These are phyloP conservation scores for Phenganax stokvisi DNA, from an alignment of 92 coral and sea anemone species.

Conservation along the genomic window DNA sequence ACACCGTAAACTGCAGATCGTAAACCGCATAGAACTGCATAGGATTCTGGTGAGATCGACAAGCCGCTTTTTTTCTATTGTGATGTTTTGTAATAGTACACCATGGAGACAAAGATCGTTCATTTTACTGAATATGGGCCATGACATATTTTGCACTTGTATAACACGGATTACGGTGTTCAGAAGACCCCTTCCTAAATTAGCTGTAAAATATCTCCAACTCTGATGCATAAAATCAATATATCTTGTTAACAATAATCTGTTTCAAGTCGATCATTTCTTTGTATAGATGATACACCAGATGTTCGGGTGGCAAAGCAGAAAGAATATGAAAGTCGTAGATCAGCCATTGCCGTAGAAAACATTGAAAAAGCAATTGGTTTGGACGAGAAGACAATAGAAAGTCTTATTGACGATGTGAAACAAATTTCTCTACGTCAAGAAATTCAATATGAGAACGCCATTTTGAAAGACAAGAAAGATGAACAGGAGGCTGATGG, in stretches of 20 bases:
- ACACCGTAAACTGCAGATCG: too few species aligned
- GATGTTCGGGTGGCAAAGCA: conserved; percentile 43
- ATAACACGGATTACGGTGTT: too few species aligned
- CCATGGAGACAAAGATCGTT: too few species aligned
- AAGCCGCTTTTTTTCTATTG: too few species aligned
- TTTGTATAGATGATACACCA: conserved; percentile 27
- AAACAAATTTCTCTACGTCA: conserved; percentile 26
- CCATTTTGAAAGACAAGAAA: conserved; percentile 29
- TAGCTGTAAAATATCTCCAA: too few species aligned
- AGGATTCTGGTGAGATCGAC: too few species aligned
- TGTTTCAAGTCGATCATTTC: background rate
- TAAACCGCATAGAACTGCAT: too few species aligned
- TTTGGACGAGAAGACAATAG: conserved; percentile 61
- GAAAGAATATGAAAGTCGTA: conserved; percentile 56
- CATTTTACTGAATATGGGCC: too few species aligned
- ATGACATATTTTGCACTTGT: too few species aligned
- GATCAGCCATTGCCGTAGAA: conserved; percentile 61
- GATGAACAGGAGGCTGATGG: conserved; percentile 15
- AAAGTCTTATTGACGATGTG: conserved; percentile 64
- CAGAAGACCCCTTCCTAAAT: too few species aligned
- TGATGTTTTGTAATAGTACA: too few species aligned
- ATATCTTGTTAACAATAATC: background rate
- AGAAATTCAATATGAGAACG: conserved; percentile 13
- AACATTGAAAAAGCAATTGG: conserved; percentile 80
- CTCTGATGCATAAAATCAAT: too few species aligned